These are phyloP conservation scores for Heterodera carotae DNA, from an alignment of 1,140 invertebrate species.

Conservation along the genomic window DNA sequence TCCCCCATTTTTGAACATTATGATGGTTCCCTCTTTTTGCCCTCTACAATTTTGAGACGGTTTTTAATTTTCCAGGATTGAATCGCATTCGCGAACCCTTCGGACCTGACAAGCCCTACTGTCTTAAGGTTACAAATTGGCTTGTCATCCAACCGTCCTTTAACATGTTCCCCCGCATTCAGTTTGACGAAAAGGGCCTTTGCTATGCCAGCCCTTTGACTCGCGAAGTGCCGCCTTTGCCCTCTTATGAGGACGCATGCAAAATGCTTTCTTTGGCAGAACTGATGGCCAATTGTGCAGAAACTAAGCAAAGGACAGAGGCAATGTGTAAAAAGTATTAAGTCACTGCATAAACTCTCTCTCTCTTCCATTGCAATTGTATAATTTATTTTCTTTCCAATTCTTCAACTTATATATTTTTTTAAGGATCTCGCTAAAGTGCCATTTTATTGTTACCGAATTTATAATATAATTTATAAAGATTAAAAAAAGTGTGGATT, in stretches of 20 bases:
- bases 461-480: no score
- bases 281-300: slow-evolving; percentile 2
- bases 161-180: not conserved
- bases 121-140: slow-evolving; percentile 22
- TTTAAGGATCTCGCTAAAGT: no score
- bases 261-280: slow-evolving; percentile 29
- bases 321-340: no score
- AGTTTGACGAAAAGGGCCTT: slow-evolving; percentile 42
- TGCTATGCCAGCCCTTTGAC: slow-evolving; percentile 43
- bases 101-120: slow-evolving; percentile 35
- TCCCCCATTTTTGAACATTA: not conserved
- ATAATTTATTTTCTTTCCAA: no score
- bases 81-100: slow-evolving; percentile 31
- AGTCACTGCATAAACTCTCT: not conserved
- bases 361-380: no score
- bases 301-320: not conserved
- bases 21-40: not conserved
- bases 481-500: no score
- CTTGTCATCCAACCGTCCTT: slow-evolving; percentile 1
- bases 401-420: no score
- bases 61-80: slow-evolving; percentile 24
- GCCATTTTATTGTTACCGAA: no score
- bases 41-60: not conserved
- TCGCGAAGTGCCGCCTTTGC: slow-evolving; percentile 42
- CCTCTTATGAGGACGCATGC: slow-evolving; percentile 38